Evolutionary conservation across 2,113 vertebrate species (phyloP).

Genomic region (Thryonomys swinderianus): DNA sequence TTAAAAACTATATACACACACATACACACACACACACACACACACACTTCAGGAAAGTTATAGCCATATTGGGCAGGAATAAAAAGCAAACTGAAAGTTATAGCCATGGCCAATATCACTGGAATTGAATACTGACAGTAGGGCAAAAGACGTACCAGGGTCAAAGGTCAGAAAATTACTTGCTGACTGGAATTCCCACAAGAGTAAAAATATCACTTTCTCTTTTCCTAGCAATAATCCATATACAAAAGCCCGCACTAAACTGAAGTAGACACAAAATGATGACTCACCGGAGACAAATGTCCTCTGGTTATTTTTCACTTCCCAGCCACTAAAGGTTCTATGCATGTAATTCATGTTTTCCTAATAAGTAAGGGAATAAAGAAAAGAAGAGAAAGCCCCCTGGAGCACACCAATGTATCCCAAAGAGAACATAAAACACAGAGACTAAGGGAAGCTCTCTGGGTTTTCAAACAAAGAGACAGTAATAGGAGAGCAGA

Average conservation of each 20-base stretch:
- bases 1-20: too few relatives aligned
- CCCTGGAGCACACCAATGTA: fast-evolving
- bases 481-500: not conserved
- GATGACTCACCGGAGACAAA: not conserved
- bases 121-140: not conserved
- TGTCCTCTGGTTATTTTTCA: not conserved
- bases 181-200: not conserved
- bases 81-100: not conserved
- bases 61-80: not conserved
- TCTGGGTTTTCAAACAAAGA: not conserved
- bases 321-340: not conserved
- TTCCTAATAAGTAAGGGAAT: not conserved
- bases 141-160: not conserved
- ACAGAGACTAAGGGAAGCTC: not conserved
- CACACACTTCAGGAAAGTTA: not conserved
- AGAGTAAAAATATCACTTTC: not conserved
- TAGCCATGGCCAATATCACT: not conserved
- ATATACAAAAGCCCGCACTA: not conserved
- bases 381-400: not conserved
- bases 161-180: not conserved
- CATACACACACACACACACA: too few relatives aligned
- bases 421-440: not conserved
- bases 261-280: not conserved
- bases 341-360: not conserved
- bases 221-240: not conserved